Evolutionary conservation across 2,797 vertebrate genomes (phyloP), one percentile per base, ranked within the genome.

Genomic region (Caiman crocodilus): DNA sequence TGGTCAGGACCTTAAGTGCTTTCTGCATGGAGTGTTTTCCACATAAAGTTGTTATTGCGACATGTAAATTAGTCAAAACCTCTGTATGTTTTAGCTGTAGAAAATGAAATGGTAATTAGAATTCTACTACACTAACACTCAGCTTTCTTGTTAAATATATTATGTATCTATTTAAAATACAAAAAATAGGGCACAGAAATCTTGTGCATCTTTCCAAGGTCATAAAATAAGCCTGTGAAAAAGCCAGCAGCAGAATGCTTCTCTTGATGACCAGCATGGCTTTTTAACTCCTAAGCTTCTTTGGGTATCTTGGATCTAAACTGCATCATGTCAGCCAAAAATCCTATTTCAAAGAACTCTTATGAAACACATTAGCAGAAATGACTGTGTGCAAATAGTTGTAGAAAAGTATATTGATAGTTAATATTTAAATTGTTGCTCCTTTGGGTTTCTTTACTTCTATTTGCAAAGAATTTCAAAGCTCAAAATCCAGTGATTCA

Each of bases 361-460:
- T 79, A 77, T 83, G 74, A 83, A 79, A 30, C 79, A 56, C 74
- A 94, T 90, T 87, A 89, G 42, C 42, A 50, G 42, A 95, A 93
- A 90, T 85, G 56, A 88, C 30, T 35, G 83, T 50, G 78, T 93
- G 80, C 79, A 93, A 93, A 95, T 61, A 18, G 5, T 74, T 79
- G 86, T 85, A 84, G 23, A 94, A 94, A 92, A 93, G 94, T 69
- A 84, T 94, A 76, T 75, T 86, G 84, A 84, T 88, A 87, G 82
- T 94, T 94, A 95, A 92, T 92, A 94, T 90, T 94, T 81, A 93
- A 94, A 91, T 91, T 5, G 9, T 50, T 89, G 55, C 77, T 94
- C 12, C 1, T 76, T 95, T 42, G 92, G 77, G 32, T 79, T 90
- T 88, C 64, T 69, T 15, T 78, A 50, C 69, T 79, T 60, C 81